Percentiles rank a stretch among this genome's conserved stretches.
Evolutionary conservation across 2,888 invertebrate genomes (phyloP).

Genomic region (Odontothrips loti): DNA sequence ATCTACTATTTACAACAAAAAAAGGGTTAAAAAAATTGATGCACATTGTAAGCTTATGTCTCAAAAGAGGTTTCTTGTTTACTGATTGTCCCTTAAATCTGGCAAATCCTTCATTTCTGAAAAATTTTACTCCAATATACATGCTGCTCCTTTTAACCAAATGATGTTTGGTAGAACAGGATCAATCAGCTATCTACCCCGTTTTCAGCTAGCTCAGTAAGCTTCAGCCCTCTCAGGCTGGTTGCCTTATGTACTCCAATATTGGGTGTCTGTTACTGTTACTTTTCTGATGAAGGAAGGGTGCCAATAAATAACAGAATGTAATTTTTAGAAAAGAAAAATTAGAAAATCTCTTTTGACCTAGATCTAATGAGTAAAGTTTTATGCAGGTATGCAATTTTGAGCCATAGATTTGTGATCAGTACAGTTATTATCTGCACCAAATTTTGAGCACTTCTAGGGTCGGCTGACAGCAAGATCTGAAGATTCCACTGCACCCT

Average conservation of each 20-base stretch:
- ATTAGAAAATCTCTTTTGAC: background rate
- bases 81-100: conserved; percentile 3
- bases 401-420: background rate
- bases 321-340: background rate
- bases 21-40: background rate
- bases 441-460: background rate
- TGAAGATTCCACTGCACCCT: background rate
- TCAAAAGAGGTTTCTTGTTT: background rate
- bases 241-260: background rate
- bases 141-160: no score
- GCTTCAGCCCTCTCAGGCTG: no score
- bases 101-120: background rate
- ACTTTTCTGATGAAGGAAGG: background rate
- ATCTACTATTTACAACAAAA: background rate
- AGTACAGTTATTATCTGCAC: background rate
- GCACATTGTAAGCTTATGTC: background rate
- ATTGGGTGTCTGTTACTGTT: background rate
- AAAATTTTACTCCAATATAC: background rate
- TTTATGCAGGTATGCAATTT: background rate
- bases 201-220: no score
- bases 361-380: background rate
- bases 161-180: no score
- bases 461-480: background rate
- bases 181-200: no score
- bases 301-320: background rate